Percentiles rank a stretch among this genome's conserved stretches.
Conservation (phyloP, 1,140 invertebrate species). For the Penaeus chinensis region DNA sequence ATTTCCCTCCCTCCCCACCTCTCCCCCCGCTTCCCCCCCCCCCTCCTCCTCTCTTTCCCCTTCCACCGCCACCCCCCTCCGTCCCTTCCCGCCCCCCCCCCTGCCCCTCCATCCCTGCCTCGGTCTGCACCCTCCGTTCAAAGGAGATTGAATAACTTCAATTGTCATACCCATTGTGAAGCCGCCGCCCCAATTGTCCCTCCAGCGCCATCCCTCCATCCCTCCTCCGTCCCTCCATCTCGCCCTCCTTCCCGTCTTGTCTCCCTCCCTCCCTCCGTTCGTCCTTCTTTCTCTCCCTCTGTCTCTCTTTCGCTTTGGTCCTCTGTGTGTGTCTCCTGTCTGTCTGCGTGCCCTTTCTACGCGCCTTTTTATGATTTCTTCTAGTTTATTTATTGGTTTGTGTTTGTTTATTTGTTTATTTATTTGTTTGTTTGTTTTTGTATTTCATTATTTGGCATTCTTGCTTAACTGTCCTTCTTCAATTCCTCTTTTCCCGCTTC, state of each 20-base stretch:
- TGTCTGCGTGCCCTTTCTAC: background rate
- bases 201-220: background rate
- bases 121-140: background rate
- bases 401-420: too few species aligned
- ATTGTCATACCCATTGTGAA: too few species aligned
- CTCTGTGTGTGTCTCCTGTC: background rate
- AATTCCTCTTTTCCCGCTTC: too few species aligned
- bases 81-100: background rate
- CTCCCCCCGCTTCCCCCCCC: too few species aligned
- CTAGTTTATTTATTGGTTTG: too few species aligned
- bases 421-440: too few species aligned
- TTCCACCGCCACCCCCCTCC: background rate
- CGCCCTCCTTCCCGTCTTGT: background rate
- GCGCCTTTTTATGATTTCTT: too few species aligned
- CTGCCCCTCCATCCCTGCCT: background rate
- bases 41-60: background rate
- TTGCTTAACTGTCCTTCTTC: too few species aligned
- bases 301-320: background rate
- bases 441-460: too few species aligned
- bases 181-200: background rate
- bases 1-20: background rate
- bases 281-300: conserved; percentile 8
- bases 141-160: background rate
- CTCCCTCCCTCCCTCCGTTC: background rate
- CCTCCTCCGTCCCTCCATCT: background rate